Conservation (phyloP, 1,140 invertebrate genomes). For the Tenebrio molitor region DNA sequence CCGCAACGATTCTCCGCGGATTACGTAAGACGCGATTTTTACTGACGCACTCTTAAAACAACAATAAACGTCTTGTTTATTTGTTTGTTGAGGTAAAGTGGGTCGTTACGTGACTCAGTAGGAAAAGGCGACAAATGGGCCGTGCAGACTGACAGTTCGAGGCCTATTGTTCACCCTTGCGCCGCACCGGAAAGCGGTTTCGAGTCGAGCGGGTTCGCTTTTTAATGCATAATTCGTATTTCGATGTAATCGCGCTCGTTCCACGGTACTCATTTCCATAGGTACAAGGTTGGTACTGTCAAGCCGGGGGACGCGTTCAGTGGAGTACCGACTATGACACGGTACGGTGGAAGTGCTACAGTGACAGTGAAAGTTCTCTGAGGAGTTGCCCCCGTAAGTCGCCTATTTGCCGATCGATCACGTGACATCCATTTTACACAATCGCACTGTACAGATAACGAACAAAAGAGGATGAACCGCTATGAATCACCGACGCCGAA, state of each 20-base stretch:
- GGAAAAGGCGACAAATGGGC: not conserved
- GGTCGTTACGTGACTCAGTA: slow-evolving; percentile 19
- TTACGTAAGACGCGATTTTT: too few relatives aligned
- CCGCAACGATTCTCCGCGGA: too few relatives aligned
- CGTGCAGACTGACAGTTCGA: too few relatives aligned
- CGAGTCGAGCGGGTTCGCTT: not conserved
- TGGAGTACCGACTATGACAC: slow-evolving; percentile 8
- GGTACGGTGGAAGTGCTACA: not conserved
- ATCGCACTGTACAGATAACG: too few relatives aligned
- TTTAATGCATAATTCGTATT: slow-evolving; percentile 15
- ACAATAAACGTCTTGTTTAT: slow-evolving; percentile 30
- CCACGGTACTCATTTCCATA: slow-evolving; percentile 5
- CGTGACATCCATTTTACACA: too few relatives aligned
- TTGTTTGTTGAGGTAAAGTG: slow-evolving; percentile 7
- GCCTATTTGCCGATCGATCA: not conserved
- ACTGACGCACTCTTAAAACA: too few relatives aligned
- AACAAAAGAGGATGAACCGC: too few relatives aligned
- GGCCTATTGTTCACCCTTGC: too few relatives aligned
- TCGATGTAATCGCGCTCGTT: slow-evolving; percentile 16
- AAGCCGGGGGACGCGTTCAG: not conserved
- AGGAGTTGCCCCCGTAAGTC: slow-evolving; percentile 1
- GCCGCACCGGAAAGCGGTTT: slow-evolving; percentile 6
- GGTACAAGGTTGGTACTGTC: slow-evolving; percentile 24
- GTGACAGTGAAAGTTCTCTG: slow-evolving; percentile 13
- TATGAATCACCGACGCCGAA: too few relatives aligned